Evolutionary conservation across 2,888 invertebrate genomes (phyloP), one percentile per base, ranked within the genome.

Genomic region (Adelphocoris suturalis): DNA sequence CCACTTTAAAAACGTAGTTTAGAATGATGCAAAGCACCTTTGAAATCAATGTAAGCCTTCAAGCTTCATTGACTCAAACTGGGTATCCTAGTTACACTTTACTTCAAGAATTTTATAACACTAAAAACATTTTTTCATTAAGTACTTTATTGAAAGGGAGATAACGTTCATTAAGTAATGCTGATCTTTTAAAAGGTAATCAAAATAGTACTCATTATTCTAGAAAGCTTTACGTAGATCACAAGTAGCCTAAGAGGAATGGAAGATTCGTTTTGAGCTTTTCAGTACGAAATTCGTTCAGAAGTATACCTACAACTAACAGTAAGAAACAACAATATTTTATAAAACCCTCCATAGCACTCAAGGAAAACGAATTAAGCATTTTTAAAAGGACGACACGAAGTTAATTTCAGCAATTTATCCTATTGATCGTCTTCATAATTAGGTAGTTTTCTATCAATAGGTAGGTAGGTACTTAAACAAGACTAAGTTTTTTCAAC

Each of bases 181-280:
- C 68, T n/a, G 57, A 68, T 68, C 0, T 23, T 23, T 23, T 23
- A 23, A 68, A 9, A 68, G 23, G 23, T 68, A 68, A 23, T 68
- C 19, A 68, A 68, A 68, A 68, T 68, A 68, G 68, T 19, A 68
- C 23, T 2, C n/a, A 23, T 68, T 23, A 68, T 68, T 12, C 23
- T 68, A 68, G 23, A 11, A 68, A 68, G 68, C 68, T 68, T 68
- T 23, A 68, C 68, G 9, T 23, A 23, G 5, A 68, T 68, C 68
- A 68, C 68, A 68, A 68, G 68, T 85, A 55, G 37, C 61, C 57
- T 85, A 85, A 85, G 37, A 85, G 85, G 85, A 85, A 85, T 85
- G 85, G 85, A 85, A 85, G 85, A 85, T 57, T 85, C 85, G 16
- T 37, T 57, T 85, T 85, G 85, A 85, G 85, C 85, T 85, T 85